A percentile compares a stretch with the other conserved stretches of the same genome.
These are phyloP conservation scores for Cremastobaeus sp. DNA, from an alignment of 2,888 invertebrate species.

Conservation along the genomic window DNA sequence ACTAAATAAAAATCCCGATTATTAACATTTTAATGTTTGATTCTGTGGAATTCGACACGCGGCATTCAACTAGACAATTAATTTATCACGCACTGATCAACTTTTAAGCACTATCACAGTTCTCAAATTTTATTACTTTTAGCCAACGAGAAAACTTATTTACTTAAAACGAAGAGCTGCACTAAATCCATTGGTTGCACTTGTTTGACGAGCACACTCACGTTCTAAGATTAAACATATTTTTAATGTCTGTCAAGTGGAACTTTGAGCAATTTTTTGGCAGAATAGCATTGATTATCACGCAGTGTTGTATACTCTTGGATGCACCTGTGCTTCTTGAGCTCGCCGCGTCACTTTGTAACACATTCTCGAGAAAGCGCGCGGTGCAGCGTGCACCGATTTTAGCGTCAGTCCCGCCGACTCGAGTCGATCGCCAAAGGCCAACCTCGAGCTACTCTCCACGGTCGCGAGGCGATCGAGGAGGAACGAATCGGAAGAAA, in stretches of 20 bases:
- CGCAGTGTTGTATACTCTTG: slow-evolving; percentile 58
- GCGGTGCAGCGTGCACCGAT: slow-evolving; percentile 61
- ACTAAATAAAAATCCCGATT: too few relatives aligned
- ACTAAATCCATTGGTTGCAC: neutral
- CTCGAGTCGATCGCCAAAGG: slow-evolving; percentile 61
- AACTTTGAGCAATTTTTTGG: neutral
- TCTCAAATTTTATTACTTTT: too few relatives aligned
- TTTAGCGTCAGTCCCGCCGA: slow-evolving; percentile 58
- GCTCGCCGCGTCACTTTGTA: slow-evolving; percentile 59
- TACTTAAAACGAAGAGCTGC: neutral
- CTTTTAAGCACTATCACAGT: too few relatives aligned
- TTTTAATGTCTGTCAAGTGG: neutral
- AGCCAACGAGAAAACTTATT: neutral
- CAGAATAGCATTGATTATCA: slow-evolving; percentile 47
- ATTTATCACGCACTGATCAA: too few relatives aligned
- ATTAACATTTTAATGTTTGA: too few relatives aligned
- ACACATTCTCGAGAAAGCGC: slow-evolving; percentile 59
- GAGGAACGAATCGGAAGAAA: slow-evolving; percentile 50
- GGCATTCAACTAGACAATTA: too few relatives aligned
- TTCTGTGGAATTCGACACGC: too few relatives aligned
- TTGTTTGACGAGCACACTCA: neutral
- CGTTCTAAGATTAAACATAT: neutral
- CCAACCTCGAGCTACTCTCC: slow-evolving; percentile 58
- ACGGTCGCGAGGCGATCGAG: slow-evolving; percentile 58
- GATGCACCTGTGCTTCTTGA: slow-evolving; percentile 61